phyloP scores from a whole-genome alignment of 2,888 invertebrate species.

The Campoplex capitator region DNA sequence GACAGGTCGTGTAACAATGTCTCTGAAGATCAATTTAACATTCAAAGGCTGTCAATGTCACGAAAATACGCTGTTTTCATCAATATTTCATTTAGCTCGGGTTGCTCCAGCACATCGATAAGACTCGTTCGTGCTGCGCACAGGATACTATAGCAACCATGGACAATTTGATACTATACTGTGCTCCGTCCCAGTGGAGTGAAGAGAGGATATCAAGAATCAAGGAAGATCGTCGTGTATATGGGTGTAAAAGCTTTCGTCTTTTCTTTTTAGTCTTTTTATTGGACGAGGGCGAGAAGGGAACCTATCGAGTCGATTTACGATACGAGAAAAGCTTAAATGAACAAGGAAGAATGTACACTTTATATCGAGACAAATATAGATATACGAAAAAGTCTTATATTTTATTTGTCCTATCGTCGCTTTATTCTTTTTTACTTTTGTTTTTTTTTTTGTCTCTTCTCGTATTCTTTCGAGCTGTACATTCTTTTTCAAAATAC shows the following conservation, averaged over 20 bases:
- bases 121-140: constrained; percentile 24
- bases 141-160: constrained; percentile 15
- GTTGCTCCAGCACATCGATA: not conserved
- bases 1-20: not conserved
- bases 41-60: not conserved
- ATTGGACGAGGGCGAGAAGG: not conserved
- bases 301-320: constrained; percentile 56
- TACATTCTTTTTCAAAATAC: constrained; percentile 20
- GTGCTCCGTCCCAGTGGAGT: constrained; percentile 17
- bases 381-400: not conserved
- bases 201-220: constrained; percentile 45
- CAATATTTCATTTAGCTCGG: constrained; percentile 2
- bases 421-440: not conserved
- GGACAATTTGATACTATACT: constrained; percentile 52
- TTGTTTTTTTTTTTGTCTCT: not conserved
- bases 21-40: not conserved
- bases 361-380: constrained; percentile 9
- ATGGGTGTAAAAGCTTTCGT: constrained; percentile 4
- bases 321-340: constrained; percentile 52
- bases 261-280: constrained; percentile 18
- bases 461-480: not conserved
- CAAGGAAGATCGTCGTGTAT: constrained; percentile 9
- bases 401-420: constrained; percentile 14
- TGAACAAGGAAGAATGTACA: constrained; percentile 47
- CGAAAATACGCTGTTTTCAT: not conserved